Evolutionary conservation across 2,797 vertebrate species (phyloP).

Genomic region (Uromys caudimaculatus): DNA sequence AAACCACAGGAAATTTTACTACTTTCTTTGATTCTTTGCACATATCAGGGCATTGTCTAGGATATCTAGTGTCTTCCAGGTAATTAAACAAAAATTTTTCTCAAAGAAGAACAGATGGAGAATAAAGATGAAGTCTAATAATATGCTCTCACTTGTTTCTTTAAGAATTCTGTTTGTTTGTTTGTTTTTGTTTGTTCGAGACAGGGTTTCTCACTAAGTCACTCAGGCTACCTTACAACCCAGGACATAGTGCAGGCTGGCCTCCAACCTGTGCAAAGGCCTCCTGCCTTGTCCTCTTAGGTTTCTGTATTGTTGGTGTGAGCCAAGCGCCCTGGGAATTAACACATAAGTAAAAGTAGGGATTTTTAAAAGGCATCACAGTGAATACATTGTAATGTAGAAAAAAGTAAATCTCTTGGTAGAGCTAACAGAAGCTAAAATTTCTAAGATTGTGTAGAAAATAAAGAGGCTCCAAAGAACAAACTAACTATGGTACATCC

Average conservation of each 20-base stretch:
- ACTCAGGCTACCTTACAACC: neutral
- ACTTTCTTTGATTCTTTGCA: neutral
- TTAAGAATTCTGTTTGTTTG: neutral
- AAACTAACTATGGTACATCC: neutral
- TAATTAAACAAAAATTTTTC: neutral
- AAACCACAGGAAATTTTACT: neutral
- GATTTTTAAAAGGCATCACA: neutral
- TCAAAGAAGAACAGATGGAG: neutral
- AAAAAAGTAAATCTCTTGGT: constrained; percentile 61
- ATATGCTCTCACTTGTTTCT: neutral
- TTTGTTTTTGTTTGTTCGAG: neutral
- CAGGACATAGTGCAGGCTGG: neutral
- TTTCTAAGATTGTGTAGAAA: constrained; percentile 15
- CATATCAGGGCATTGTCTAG: neutral
- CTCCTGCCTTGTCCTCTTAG: neutral
- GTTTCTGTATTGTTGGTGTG: neutral
- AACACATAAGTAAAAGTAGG: neutral
- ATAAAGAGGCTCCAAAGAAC: neutral
- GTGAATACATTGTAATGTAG: neutral
- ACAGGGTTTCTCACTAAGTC: neutral
- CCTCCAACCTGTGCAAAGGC: neutral
- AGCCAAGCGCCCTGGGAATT: neutral
- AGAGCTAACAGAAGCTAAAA: constrained; percentile 59
- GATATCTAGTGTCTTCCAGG: neutral
- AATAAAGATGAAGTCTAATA: neutral